Evolutionary conservation across 2,113 vertebrate genomes (phyloP).

Genomic region (Gymnorhina tibicen): DNA sequence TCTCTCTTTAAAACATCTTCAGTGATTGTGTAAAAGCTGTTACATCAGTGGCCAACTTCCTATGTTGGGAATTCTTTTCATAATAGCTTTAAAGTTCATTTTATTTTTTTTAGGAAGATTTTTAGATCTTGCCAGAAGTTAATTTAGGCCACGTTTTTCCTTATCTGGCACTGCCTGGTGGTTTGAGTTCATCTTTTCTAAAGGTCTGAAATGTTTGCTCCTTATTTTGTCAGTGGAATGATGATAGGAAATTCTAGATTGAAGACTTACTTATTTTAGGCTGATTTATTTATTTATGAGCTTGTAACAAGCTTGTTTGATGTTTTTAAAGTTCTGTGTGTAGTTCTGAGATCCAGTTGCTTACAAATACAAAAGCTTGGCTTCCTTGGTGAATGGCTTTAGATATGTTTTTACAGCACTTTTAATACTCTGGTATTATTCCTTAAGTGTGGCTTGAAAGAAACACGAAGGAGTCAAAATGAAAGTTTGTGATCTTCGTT

Average conservation of each 20-base stretch:
- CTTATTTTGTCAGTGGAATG: background rate
- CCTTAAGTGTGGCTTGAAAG: background rate
- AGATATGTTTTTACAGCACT: background rate
- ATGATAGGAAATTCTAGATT: background rate
- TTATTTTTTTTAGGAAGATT: background rate
- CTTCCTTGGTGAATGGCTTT: constrained; percentile 1
- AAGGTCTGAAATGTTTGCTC: background rate
- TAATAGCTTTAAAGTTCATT: background rate
- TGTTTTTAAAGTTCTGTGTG: background rate
- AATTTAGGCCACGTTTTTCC: constrained; percentile 4
- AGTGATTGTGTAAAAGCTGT: background rate
- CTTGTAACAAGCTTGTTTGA: background rate
- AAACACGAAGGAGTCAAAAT: background rate
- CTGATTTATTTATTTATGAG: background rate
- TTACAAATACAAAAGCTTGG: constrained; percentile 9
- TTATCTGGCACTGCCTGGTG: background rate
- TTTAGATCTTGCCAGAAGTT: background rate
- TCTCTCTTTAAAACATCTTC: background rate
- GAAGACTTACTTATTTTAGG: background rate
- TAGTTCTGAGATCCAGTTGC: background rate
- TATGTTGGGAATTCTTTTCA: constrained; percentile 1
- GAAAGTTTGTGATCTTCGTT: background rate
- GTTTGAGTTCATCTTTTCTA: background rate
- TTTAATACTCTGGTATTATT: background rate
- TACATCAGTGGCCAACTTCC: background rate